Evolutionary conservation across 92 coral and sea anemone species (phyloP), one percentile per base, ranked within the genome.

Genomic region (Epizoanthus fatuus): DNA sequence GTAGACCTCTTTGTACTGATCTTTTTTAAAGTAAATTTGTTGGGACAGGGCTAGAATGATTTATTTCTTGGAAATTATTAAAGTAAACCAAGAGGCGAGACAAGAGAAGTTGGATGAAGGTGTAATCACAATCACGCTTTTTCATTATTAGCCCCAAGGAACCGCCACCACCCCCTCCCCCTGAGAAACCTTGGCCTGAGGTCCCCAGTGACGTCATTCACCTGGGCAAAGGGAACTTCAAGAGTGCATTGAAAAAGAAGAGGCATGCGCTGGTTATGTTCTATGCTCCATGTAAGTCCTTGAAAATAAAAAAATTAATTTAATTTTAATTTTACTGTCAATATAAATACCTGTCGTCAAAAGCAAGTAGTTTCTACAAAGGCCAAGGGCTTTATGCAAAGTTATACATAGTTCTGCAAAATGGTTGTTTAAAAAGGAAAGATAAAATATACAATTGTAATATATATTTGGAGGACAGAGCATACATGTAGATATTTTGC

Each of bases 261-360:
- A 97, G 95, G 69, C 99, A 97, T 84, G 95, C 89, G 29, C 86
- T 97, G 83, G 99, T 97, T 89, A 97, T 97, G 99, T 97, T 97
- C 62, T 97, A 97, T 84, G 99, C 99, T 10, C 99, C 99, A 67
- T 97, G 99, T 97, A 93, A 91, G 99, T 84, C 60, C 49, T 22
- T 8, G 4, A 32, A 83, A 51, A 1, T 3, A 10, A 13, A 17
- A 39, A n/a, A n/a, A n/a, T n/a, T n/a, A n/a, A n/a, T 1, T 10
- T 32, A 63, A 13, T 29, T 29, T 29, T 29, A 29, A 29, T 44
- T 44, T 44, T 44, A 44, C 5, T 44, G 47, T 44, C 47, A 44
- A 2, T 44, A 7, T 7, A 44, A 29, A 29, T 29, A 29, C 35
- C 35, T 7, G 8, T 44, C 7, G 5, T 44, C 47, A 44, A 44